Evolutionary conservation across 1,140 invertebrate species (phyloP), one percentile per base, ranked within the genome.

Genomic region (Caenorhabditis briggsae): DNA sequence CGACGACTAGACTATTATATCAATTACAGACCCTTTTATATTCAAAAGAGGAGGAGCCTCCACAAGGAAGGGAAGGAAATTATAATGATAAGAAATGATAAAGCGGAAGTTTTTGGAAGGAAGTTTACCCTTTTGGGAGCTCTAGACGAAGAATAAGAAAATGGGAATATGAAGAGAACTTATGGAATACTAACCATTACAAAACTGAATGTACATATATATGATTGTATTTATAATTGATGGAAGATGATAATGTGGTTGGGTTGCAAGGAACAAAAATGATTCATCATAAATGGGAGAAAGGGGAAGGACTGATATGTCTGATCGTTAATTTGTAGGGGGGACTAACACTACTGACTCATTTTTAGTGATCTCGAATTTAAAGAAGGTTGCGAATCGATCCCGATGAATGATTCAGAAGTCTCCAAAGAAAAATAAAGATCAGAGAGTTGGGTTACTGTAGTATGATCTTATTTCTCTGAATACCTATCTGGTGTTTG

Each of bases 231-330:
- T 20, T n/a, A 59, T 59, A 70, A 25, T 70, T 50, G 33, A 41
- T 16, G 12, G 43, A 46, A 33, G 61, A 64, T 70, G 64, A 25
- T 70, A n/a, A 70, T 50, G 33, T 50, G 33, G 18, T 23, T 23
- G 23, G 8, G 46, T 78, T 78, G 43, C 70, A 78, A 12, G 23
- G 70, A 78, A 78, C 70, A 23, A 50, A 53, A 50, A 53, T 78
- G 56, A 87, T 46, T 78, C 58, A 50, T 50, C 53, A 58, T 23
- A 8, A 25, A 84, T 93, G 92, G 93, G 85, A 92, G 90, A 41
- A 91, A 89, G 2, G 93, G 93, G 59, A 16, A 20, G 65, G 43
- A 23, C 43, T 25, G 70, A 78, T 78, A 46, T 50, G 70, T 78
- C 50, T 50, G 46, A 78, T 78, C 70, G 70, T 50, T 78, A 78